Base-by-base conservation (phyloP, 2,888 invertebrate genomes). In the Agonum fuliginosum region DNA sequence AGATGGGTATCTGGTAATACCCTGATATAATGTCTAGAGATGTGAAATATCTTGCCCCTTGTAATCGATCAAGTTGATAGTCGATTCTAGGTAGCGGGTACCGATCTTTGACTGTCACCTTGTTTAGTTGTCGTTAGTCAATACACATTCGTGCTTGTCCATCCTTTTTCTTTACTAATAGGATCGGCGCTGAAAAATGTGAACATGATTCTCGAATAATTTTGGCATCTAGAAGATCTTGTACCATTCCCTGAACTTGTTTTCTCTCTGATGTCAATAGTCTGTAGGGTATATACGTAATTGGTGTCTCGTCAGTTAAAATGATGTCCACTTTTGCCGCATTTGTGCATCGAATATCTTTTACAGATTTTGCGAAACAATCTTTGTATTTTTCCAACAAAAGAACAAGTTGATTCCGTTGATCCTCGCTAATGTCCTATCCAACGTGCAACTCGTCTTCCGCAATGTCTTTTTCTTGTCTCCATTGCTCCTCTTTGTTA, bases 51-150 rank as follows among this genome's bases (percentile, higher is more conserved):
- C 46, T 78, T 3, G 80, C 79, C 2, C 81, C 81, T 0, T 79
- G 46, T 10, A 84, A 20, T 1, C 65, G 46, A 30, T 81, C 79
- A 27, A 83, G 24, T 22, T 81, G 79, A 17, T 84, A 83, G 17
- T 82, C 79, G 5, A 84, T 80, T 30, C 81, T 74, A 0, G 83
- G 82, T 1, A 83, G 51, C 0, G 83, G 83, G 70, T 82, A 82
- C 3, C 81, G 24, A 72, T 84, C 83, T 0, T 81, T 80, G 0
- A 80, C 78, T 0, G 82, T 84, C 1, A 78, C 73, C 0, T 65
- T 48, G 65, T 84, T 85, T 1, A 84, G 71, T 19, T 46, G 41
- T 10, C 83, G 67, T 6, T 79, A 84, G 43, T 81, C 81, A 1
- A 82, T 71, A 22, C 80, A 80, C 19, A 82, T 14, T 10, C 80